Percentiles rank a stretch among this genome's conserved stretches.
Evolutionary conservation across 2,797 vertebrate genomes (phyloP).

Genomic region (Rhinoraja longicauda): DNA sequence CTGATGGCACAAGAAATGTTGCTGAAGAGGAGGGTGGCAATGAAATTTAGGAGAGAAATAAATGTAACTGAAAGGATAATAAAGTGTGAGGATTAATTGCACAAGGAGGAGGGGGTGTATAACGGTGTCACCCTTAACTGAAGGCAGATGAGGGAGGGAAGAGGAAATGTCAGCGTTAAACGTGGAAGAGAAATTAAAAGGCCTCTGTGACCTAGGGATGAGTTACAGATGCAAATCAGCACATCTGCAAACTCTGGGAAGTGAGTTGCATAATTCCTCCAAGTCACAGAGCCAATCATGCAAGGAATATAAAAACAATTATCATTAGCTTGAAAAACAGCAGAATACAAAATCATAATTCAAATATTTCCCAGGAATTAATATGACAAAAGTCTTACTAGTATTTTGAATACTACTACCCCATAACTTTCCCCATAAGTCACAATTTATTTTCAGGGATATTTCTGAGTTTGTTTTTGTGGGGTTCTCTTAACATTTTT

Average conservation of each 20-base stretch:
- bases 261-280: not conserved
- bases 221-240: not conserved
- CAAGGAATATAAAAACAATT: not conserved
- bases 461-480: not conserved
- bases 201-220: not conserved
- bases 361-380: not conserved
- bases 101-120: too few relatives aligned
- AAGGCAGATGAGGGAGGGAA: not conserved
- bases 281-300: not conserved
- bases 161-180: not conserved
- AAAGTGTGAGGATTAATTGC: not conserved
- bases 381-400: not conserved
- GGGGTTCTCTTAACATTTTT: not conserved
- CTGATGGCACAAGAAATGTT: not conserved
- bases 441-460: not conserved
- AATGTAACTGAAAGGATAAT: not conserved
- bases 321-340: not conserved
- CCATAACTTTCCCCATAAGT: not conserved
- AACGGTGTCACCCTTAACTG: constrained; percentile 5
- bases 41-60: constrained; percentile 3
- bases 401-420: not conserved
- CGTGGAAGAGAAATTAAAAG: too few relatives aligned
- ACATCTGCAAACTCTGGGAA: not conserved
- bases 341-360: not conserved
- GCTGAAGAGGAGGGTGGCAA: not conserved